Percentiles rank a stretch among this genome's conserved stretches.
Conservation (phyloP, 2,888 invertebrate species). For the Camptogramma bilineatum region DNA sequence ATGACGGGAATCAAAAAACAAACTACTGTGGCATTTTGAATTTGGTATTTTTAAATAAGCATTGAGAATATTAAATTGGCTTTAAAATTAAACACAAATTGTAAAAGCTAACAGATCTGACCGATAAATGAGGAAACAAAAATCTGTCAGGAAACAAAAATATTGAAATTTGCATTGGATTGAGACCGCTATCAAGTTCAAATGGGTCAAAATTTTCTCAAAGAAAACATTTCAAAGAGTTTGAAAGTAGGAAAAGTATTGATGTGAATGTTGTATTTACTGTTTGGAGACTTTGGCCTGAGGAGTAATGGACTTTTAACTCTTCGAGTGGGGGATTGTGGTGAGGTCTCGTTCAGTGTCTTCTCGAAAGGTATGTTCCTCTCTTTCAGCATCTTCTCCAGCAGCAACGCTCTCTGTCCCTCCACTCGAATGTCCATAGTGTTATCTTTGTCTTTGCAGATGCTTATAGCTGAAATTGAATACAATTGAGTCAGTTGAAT, state of each 20-base stretch:
- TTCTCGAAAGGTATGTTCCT: slow-evolving; percentile 65
- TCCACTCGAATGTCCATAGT: slow-evolving; percentile 69
- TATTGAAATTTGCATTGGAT: no score
- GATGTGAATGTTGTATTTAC: slow-evolving; percentile 16
- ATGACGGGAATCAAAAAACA: no score
- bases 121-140: no score
- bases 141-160: no score
- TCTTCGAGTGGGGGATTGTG: slow-evolving; percentile 35
- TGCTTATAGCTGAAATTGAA: slow-evolving; percentile 67
- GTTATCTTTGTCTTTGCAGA: slow-evolving; percentile 60
- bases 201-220: neutral
- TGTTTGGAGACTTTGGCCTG: slow-evolving; percentile 27
- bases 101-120: no score
- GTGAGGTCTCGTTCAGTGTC: slow-evolving; percentile 48
- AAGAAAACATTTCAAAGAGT: neutral
- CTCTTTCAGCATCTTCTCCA: slow-evolving; percentile 68
- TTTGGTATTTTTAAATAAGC: no score
- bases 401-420: slow-evolving; percentile 58
- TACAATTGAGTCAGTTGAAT: no score
- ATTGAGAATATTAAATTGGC: no score
- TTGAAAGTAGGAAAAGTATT: neutral
- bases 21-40: no score
- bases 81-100: no score
- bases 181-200: no score
- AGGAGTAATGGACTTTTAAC: slow-evolving; percentile 33